A percentile compares a stretch with the other conserved stretches of the same genome.
phyloP scores from a whole-genome alignment of 2,797 vertebrate genomes.

The Cuculus canorus region DNA sequence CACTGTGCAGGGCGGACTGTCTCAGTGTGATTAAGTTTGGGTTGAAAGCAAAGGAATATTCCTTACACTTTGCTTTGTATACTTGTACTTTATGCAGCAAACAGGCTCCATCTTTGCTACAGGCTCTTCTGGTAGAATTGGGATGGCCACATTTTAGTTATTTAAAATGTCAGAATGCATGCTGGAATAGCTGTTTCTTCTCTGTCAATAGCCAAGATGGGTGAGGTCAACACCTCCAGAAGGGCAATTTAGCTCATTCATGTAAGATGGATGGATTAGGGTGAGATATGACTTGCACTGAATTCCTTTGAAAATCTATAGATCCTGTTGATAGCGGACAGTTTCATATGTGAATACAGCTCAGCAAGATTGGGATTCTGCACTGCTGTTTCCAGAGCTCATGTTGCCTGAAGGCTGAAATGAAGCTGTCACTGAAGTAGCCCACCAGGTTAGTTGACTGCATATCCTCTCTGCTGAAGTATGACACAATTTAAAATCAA shows the following conservation, averaged over 20 bases:
- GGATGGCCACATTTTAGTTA: background rate
- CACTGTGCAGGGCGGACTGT: rapidly evolving
- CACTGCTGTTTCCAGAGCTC: background rate
- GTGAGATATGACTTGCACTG: background rate
- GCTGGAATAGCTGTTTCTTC: background rate
- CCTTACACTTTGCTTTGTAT: background rate
- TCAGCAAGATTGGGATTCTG: background rate
- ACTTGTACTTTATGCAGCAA: background rate
- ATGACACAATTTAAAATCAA: slow-evolving; percentile 26
- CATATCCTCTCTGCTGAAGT: background rate
- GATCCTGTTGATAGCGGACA: background rate
- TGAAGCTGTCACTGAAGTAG: background rate
- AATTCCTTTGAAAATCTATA: background rate
- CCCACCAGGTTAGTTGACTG: background rate
- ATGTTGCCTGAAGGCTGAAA: background rate
- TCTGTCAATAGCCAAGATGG: background rate
- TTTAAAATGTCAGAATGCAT: background rate
- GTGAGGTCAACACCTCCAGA: background rate
- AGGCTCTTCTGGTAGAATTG: background rate
- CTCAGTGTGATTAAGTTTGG: background rate
- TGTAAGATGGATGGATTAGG: background rate
- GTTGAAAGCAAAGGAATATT: background rate
- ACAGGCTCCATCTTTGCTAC: background rate
- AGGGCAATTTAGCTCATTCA: background rate
- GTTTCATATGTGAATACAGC: background rate